A percentile compares a stretch with the other conserved stretches of the same genome.
These are phyloP conservation scores for Drosophila sulfurigaster DNA, from an alignment of 1,140 invertebrate genomes.

Conservation along the genomic window DNA sequence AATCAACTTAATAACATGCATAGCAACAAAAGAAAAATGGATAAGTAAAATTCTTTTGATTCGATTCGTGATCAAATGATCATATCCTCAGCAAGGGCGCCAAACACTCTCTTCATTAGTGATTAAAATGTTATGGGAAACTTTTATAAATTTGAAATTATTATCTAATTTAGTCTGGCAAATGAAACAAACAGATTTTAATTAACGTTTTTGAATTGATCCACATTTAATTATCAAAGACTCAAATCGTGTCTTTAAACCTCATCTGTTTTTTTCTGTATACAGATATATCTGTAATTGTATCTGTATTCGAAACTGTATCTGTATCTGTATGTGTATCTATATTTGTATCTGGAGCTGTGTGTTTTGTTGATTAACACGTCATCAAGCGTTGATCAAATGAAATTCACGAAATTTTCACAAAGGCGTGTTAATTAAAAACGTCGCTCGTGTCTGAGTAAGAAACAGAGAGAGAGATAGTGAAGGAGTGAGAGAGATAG, in stretches of 20 bases:
- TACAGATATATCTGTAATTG: background rate
- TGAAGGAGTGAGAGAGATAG: constrained; percentile 2
- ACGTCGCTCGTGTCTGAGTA: constrained; percentile 13
- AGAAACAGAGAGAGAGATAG: background rate
- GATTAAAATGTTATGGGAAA: background rate
- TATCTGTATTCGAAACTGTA: background rate
- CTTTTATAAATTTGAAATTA: background rate
- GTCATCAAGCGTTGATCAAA: constrained; percentile 26
- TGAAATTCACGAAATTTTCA: constrained; percentile 42
- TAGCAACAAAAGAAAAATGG: no score
- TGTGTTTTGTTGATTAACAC: constrained; percentile 33
- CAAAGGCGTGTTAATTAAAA: constrained; percentile 49
- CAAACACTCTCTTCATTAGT: background rate
- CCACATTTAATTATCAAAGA: background rate
- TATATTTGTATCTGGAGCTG: constrained; percentile 16
- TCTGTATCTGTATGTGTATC: constrained; percentile 6
- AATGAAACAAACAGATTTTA: background rate
- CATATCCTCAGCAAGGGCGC: background rate
- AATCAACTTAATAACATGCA: no score
- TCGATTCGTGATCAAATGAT: no score
- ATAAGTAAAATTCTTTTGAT: no score
- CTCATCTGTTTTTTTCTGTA: background rate
- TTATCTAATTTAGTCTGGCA: background rate
- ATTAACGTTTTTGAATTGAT: background rate
- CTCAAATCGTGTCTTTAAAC: background rate